A percentile compares a stretch with the other conserved stretches of the same genome.
Evolutionary conservation across 2,113 vertebrate species (phyloP).

Genomic region (Vicugna pacos): DNA sequence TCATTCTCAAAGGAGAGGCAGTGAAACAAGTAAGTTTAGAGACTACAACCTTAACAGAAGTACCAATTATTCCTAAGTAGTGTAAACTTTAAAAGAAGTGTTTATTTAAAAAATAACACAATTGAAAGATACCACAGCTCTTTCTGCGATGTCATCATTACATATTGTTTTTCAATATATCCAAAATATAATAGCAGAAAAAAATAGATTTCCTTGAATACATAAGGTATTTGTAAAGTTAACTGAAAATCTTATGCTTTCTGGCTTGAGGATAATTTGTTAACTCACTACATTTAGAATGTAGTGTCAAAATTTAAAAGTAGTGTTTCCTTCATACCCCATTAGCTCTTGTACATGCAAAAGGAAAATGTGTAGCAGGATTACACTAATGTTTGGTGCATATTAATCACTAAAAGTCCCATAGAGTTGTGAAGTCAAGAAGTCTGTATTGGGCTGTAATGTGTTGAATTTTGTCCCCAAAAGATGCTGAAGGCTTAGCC

Average conservation of each 20-base stretch:
- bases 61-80: not conserved
- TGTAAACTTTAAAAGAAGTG: not conserved
- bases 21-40: not conserved
- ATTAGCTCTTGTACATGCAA: not conserved
- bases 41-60: not conserved
- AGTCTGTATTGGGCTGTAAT: not conserved
- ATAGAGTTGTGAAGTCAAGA: not conserved
- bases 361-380: not conserved
- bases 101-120: not conserved
- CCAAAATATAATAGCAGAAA: not conserved
- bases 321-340: not conserved
- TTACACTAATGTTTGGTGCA: not conserved
- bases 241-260: not conserved
- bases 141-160: not conserved
- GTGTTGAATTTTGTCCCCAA: not conserved
- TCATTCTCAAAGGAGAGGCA: not conserved
- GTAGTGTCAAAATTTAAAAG: not conserved
- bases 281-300: not conserved
- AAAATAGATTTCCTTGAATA: not conserved
- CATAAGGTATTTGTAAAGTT: not conserved
- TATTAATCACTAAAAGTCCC: not conserved
- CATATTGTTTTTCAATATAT: not conserved
- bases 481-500: not conserved
- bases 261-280: not conserved
- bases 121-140: not conserved